Evolutionary conservation across 2,113 vertebrate species (phyloP), one percentile per base, ranked within the genome.

Genomic region (Sinocyclocheilus grahami): DNA sequence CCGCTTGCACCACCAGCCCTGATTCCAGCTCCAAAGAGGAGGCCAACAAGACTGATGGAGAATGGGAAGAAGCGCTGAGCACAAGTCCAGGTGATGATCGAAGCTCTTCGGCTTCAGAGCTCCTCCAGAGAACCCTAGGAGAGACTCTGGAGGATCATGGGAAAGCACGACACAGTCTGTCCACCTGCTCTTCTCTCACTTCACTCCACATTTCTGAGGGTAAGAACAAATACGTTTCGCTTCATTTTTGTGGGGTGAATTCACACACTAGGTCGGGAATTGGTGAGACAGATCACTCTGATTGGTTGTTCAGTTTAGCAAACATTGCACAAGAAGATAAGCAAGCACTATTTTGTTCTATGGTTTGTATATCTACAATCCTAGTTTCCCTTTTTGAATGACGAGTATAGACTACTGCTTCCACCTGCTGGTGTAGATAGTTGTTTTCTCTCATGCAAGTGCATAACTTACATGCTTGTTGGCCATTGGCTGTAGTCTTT

Each of bases 161-260:
- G 48, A 87, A 93, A 0, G 91, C 94, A 11, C 95, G 91, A 8
- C 91, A 93, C 72, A 95, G 92, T 71, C 94, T 96, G 22, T 94
- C 97, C 37, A 91, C 96, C 0, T 95, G 96, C 4, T 95, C 97
- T 86, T 99, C 97, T 0, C 95, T 98, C 83, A 97, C 96, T 30
- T 97, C 98, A 33, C 93, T 98, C 81, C 95, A 97, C 90, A 97
- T 97, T 39, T 95, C 96, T 18, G 98, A 99, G 92, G 98, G 98
- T 99, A 92, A 91, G 55, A 18, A 46, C 22, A 0, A 77, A n/a
- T 42, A 24, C 0, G 5, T 55, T 20, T 72, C 10, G 9, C 33
- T 22, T 3, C 33, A 42, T 39, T 39, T 39, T 39, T 39, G 5
- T 46, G 46, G 10, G 46, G 9, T 46, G 46, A 46, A 46, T 46